phyloP scores from a whole-genome alignment of 1,140 invertebrate species.

The Drosophila tsacasi region DNA sequence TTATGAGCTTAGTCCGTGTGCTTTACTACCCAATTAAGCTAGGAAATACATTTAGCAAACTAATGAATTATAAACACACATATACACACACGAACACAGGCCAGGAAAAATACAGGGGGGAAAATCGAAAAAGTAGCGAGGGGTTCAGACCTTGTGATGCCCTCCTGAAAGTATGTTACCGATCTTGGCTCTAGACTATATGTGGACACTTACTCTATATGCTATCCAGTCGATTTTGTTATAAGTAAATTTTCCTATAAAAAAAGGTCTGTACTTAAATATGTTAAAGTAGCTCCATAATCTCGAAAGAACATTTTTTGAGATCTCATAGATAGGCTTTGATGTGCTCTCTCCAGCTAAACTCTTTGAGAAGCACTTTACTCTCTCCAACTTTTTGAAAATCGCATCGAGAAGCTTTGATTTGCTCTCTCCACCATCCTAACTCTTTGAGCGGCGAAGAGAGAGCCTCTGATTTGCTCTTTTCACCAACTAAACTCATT shows the following conservation, averaged over 20 bases:
- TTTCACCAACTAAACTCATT: no score
- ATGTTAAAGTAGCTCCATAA: not conserved
- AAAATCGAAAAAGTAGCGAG: not conserved
- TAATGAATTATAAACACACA: slow-evolving; percentile 76
- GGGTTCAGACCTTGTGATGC: slow-evolving; percentile 7
- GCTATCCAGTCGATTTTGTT: not conserved
- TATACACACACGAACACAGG: slow-evolving; percentile 10
- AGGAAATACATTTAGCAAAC: slow-evolving; percentile 76
- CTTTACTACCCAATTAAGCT: slow-evolving; percentile 72
- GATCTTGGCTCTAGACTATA: not conserved
- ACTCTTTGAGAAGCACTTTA: no score
- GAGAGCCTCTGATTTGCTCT: no score
- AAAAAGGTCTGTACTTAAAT: not conserved
- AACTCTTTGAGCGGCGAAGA: no score
- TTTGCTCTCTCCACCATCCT: no score
- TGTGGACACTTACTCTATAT: not conserved
- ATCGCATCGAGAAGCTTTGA: no score
- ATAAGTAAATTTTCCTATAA: not conserved
- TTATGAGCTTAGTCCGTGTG: slow-evolving; percentile 67
- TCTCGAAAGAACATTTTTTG: no score
- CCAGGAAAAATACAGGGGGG: not conserved
- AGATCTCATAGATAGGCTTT: no score
- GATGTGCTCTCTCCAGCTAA: no score
- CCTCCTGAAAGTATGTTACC: not conserved
- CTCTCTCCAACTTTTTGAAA: no score